A percentile compares a stretch with the other conserved stretches of the same genome.
phyloP scores from a whole-genome alignment of 1,140 invertebrate species.

The Drosophila auraria region DNA sequence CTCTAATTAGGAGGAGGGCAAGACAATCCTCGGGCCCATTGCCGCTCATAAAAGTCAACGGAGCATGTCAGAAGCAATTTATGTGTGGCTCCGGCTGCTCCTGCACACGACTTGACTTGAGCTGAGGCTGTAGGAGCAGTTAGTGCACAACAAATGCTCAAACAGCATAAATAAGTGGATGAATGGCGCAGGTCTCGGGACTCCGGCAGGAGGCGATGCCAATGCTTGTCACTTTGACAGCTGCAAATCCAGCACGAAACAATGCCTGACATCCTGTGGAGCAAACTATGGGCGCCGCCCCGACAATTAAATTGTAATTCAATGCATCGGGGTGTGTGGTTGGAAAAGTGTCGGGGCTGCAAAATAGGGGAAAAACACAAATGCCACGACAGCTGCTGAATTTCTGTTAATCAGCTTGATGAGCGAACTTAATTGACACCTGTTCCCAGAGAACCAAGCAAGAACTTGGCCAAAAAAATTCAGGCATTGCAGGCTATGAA shows the following conservation, averaged over 20 bases:
- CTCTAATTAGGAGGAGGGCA: slow-evolving; percentile 54
- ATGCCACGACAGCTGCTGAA: slow-evolving; percentile 25
- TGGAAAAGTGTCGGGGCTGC: not conserved
- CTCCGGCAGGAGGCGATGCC: slow-evolving; percentile 25
- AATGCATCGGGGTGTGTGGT: slow-evolving; percentile 36
- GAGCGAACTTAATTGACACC: slow-evolving; percentile 64
- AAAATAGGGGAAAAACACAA: slow-evolving; percentile 20
- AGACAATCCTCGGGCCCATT: slow-evolving; percentile 67
- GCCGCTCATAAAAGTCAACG: slow-evolving; percentile 77
- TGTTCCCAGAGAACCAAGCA: slow-evolving; percentile 11
- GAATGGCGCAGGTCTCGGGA: slow-evolving; percentile 9
- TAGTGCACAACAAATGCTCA: slow-evolving; percentile 73
- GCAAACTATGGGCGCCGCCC: slow-evolving; percentile 14
- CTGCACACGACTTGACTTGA: slow-evolving; percentile 38
- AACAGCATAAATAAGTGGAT: slow-evolving; percentile 77
- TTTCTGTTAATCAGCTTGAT: slow-evolving; percentile 38
- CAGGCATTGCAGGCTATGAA: not conserved
- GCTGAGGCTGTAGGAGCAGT: slow-evolving; percentile 18
- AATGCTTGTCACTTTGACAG: slow-evolving; percentile 79
- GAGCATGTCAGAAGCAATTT: slow-evolving; percentile 81
- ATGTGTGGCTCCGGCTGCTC: slow-evolving; percentile 45
- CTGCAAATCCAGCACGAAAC: slow-evolving; percentile 69
- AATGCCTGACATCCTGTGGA: slow-evolving; percentile 12
- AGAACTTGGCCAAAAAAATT: slow-evolving; percentile 1
- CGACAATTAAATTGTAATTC: slow-evolving; percentile 76